Percentiles rank a stretch among this genome's conserved stretches.
Conservation (phyloP, 2,113 vertebrate genomes). For the Mormyrus iriodes region DNA sequence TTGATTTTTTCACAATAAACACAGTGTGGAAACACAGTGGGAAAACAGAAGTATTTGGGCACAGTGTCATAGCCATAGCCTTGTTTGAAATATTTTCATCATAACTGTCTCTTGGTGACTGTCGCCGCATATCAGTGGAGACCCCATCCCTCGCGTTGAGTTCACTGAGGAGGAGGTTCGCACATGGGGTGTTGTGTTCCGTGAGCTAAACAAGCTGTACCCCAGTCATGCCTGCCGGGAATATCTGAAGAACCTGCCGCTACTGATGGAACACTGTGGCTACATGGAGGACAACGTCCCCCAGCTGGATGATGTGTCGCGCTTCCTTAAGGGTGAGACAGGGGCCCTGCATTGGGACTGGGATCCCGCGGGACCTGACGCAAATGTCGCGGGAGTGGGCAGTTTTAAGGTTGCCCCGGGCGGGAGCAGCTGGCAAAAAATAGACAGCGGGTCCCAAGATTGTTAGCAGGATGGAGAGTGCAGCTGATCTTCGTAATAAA, state of each 20-base stretch:
- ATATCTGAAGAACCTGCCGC: constrained; percentile 88
- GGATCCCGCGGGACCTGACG: no score
- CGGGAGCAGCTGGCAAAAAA: no score
- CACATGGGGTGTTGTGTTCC: constrained; percentile 90
- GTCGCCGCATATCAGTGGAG: constrained; percentile 60
- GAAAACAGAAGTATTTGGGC: neutral
- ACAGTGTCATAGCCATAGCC: neutral
- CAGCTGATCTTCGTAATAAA: no score
- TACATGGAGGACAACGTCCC: constrained; percentile 94
- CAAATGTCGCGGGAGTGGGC: no score
- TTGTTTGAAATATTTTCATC: neutral
- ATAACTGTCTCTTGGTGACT: neutral
- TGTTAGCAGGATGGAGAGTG: no score
- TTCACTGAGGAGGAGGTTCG: constrained; percentile 92
- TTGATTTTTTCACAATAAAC: neutral
- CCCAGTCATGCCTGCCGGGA: constrained; percentile 89
- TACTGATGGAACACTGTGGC: constrained; percentile 85
- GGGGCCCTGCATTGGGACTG: neutral
- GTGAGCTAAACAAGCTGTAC: constrained; percentile 90
- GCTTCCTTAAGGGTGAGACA: constrained; percentile 80
- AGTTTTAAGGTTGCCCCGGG: no score
- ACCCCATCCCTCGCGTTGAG: constrained; percentile 80
- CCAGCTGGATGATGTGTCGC: constrained; percentile 90
- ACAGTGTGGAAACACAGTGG: neutral
- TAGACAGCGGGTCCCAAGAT: no score